Evolutionary conservation across 1,140 invertebrate species (phyloP).

Genomic region (Zaprionus ghesquierei): DNA sequence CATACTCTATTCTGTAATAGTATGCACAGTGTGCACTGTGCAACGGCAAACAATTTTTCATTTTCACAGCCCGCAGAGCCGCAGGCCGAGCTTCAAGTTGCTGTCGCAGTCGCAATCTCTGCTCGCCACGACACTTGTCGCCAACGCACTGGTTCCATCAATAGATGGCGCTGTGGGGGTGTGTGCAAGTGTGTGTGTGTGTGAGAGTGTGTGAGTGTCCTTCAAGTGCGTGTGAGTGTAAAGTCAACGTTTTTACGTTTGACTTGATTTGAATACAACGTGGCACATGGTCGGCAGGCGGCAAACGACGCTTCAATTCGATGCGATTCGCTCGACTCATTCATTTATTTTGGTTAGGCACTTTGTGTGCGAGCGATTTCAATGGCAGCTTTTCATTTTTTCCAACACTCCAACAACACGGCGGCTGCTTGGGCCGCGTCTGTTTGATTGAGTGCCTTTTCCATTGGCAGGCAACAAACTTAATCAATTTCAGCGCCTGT

Average conservation of each 20-base stretch:
- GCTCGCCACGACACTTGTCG: conserved; percentile 31
- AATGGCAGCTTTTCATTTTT: conserved; percentile 15
- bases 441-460: conserved; percentile 73
- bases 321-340: conserved; percentile 21
- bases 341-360: conserved; percentile 48
- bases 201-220: conserved; percentile 19
- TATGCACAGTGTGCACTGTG: conserved; percentile 10
- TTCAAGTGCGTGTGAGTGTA: conserved; percentile 44
- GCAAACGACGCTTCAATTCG: background rate
- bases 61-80: conserved; percentile 9
- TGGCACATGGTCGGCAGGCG: background rate
- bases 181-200: background rate
- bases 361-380: conserved; percentile 22
- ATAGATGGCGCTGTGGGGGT: conserved; percentile 15
- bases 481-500: conserved; percentile 76
- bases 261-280: conserved; percentile 46
- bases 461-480: conserved; percentile 74
- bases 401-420: background rate
- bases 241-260: conserved; percentile 75
- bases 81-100: background rate
- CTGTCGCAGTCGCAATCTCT: conserved; percentile 16
- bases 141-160: background rate
- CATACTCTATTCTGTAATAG: background rate
- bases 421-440: no score
- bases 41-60: conserved; percentile 20